Evolutionary conservation across 2,113 vertebrate species (phyloP), one percentile per base, ranked within the genome.

Genomic region (Callithrix jacchus): DNA sequence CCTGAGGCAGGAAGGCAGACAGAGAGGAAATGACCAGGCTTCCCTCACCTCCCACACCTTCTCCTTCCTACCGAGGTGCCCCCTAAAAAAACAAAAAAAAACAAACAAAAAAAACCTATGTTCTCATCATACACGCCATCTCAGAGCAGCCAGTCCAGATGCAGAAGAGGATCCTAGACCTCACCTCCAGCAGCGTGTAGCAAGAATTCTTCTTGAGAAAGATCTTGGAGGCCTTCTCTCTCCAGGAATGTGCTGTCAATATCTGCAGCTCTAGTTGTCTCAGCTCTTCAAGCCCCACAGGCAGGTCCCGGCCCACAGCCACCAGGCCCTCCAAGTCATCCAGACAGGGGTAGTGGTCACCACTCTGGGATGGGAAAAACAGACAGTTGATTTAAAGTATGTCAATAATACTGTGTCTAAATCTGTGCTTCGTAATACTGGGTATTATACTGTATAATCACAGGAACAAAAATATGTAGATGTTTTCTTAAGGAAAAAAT

Each of bases 241-340:
- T 98, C 99, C 99, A 99, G 49, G 99, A 99, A 96, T 99, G 99
- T 2, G 99, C 99, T 0, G 99, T 98, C 49, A 98, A 98, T 64
- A 99, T 99, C 97, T 99, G 99, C 49, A 99, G 97, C 70, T 99
- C 99, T 54, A 99, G 98, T 95, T 99, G 99, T 96, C 99, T 98
- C 35, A 99, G 98, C 95, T 99, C 99, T 81, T 99, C 99, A 98
- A 99, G 98, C 54, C 98, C 98, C 89, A 99, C 99, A 0, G 99
- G 99, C 11, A 99, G 87, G 86, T 99, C 99, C 52, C 99, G 97
- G 3, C 99, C 99, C 79, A 99, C 99, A 0, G 99, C 99, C 93
- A 99, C 99, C 97, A 99, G 94, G 10, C 99, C 99, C 98, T 99
- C 99, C 64, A 99, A 98, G 96, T 99, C 99, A 49, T 99, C 99